Percentiles rank a stretch among this genome's conserved stretches.
phyloP scores from a whole-genome alignment of 2,113 vertebrate genomes.

The Geococcyx californianus region DNA sequence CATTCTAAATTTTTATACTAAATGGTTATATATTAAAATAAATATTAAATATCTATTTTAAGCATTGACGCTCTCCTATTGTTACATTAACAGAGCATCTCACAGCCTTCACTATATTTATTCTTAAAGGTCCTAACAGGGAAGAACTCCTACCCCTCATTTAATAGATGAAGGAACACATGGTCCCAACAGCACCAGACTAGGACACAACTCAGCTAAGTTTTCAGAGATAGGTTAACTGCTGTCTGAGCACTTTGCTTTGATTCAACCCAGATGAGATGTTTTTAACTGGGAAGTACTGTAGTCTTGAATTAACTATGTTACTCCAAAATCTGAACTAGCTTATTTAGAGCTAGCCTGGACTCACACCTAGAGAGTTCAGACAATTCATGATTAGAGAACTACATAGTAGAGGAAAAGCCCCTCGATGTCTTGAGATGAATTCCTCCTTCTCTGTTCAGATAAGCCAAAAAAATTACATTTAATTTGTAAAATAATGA shows the following conservation, averaged over 20 bases:
- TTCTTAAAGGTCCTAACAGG: neutral
- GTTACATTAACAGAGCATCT: neutral
- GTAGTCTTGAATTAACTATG: neutral
- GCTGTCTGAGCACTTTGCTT: neutral
- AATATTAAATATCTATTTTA: neutral
- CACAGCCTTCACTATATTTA: neutral
- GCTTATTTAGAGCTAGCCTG: neutral
- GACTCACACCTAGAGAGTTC: neutral
- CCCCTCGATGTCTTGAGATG: rapidly evolving
- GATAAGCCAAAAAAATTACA: neutral
- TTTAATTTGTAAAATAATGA: neutral
- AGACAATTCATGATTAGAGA: neutral
- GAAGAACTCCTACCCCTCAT: neutral
- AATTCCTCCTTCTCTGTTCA: neutral
- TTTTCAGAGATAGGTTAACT: neutral
- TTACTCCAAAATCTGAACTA: neutral
- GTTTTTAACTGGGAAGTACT: neutral
- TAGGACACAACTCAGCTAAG: neutral
- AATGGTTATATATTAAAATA: neutral
- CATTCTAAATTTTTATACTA: neutral
- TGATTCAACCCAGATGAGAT: neutral
- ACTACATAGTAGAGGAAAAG: neutral
- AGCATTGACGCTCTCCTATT: neutral
- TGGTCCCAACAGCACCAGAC: neutral
- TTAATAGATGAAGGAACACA: neutral